Evolutionary conservation across 2,113 vertebrate species (phyloP).

Genomic region (Hydrolagus affinis): DNA sequence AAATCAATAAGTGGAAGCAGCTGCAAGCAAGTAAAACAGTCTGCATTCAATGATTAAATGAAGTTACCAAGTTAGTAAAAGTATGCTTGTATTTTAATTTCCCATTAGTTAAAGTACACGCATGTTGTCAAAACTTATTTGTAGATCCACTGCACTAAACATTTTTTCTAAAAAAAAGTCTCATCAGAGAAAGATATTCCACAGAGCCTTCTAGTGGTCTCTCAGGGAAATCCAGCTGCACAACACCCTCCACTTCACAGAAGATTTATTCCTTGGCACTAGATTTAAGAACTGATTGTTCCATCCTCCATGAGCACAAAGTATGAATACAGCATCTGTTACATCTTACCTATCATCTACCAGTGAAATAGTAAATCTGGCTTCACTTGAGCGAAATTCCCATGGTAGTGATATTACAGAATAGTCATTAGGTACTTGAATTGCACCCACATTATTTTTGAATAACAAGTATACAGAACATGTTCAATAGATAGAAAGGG

Average conservation of each 20-base stretch:
- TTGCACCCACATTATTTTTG: background rate
- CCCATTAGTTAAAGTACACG: background rate
- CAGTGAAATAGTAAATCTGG: background rate
- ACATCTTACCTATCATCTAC: background rate
- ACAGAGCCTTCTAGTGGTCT: background rate
- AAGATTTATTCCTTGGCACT: background rate
- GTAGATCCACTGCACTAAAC: background rate
- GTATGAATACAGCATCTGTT: conserved; percentile 1
- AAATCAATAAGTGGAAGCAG: too few relatives aligned
- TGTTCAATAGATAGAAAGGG: too few relatives aligned
- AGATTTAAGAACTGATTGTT: conserved; percentile 21
- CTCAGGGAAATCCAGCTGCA: background rate
- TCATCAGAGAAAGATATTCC: background rate
- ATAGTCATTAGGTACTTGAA: background rate
- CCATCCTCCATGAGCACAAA: background rate
- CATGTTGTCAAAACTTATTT: background rate
- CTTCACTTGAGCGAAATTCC: conserved; percentile 14
- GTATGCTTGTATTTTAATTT: background rate
- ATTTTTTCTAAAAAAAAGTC: background rate
- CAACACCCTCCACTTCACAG: background rate
- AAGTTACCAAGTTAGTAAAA: background rate
- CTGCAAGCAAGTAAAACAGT: too few relatives aligned
- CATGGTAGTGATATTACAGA: background rate
- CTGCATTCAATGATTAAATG: background rate
- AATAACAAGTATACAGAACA: too few relatives aligned